Base-by-base conservation (phyloP, 2,113 vertebrate species). In the Serinus canaria region DNA sequence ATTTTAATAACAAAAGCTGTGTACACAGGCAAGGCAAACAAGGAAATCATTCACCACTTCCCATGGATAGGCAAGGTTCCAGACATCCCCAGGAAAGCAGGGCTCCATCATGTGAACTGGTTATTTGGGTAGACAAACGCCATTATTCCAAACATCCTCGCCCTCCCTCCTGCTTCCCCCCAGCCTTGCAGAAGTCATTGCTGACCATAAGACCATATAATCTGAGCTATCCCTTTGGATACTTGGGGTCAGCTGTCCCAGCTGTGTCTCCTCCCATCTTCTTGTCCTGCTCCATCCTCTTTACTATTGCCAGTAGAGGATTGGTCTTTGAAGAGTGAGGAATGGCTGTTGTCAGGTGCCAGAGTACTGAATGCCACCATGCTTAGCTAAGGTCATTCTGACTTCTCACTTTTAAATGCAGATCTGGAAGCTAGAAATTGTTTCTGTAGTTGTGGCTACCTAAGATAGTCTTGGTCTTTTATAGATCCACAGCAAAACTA, bases 21-120 rank as follows among this genome's bases (percentile, higher is more conserved):
- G 15, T 37, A 66, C 13, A 11, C 18, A 74, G 47, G 3, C 9
- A 59, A 66, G 44, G 9, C 4, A 82, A 72, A 30, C 1, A 62
- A 62, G 16, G 30, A 81, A 30, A 41, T 19, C 1, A 10, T 52
- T 62, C 25, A 30, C 5, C 7, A 3, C 11, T 75, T 79, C 46
- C 39, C 9, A 11, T 16, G 3, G 1, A 17, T 18, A 41, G 10
- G 3, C 14, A 84, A 23, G 39, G 18, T 3, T 70, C 44, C 46
- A 89, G 28, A 13, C 13, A 20, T 43, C 13, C 37, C n/a, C 27
- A 44, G 21, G 23, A 69, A 74, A 69, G 8, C 39, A 50, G 18
- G 15, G 4, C 4, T 69, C 24, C 11, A 49, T 47, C 31, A 43
- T 0, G 0, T 6, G 3, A 20, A 41, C 33, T 1, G 3, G 9